Conservation (phyloP, 2,888 invertebrate genomes). For the Leptopilina myrica region DNA sequence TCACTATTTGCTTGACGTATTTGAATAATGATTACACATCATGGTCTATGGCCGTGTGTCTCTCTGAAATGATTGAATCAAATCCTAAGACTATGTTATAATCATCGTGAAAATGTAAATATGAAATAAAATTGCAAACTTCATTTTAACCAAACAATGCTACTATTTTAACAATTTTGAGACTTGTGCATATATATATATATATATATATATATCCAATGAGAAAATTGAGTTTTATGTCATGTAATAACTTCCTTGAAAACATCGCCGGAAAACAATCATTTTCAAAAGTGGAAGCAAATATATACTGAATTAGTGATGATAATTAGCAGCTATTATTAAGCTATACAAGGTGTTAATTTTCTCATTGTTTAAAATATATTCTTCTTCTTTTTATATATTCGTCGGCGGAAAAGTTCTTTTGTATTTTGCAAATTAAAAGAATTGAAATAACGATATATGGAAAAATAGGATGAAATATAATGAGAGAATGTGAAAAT, state of each 20-base stretch:
- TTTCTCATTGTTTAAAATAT: constrained; percentile 6
- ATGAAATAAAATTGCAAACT: constrained; percentile 1
- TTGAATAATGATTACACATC: constrained; percentile 16
- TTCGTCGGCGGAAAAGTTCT: not conserved
- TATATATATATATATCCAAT: not conserved
- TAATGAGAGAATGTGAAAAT: constrained; percentile 12
- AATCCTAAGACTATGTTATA: not conserved
- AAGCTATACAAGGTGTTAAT: constrained; percentile 12
- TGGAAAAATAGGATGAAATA: not conserved
- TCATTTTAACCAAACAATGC: constrained; percentile 3
- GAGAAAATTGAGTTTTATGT: constrained; percentile 25
- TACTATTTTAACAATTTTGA: not conserved
- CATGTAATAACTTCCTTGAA: constrained; percentile 22
- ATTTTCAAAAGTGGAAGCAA: not conserved
- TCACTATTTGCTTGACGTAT: constrained; percentile 1
- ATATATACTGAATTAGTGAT: constrained; percentile 11
- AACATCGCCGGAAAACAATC: not conserved
- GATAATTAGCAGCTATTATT: constrained; percentile 14
- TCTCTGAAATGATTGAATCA: not conserved
- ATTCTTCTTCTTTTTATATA: not conserved
- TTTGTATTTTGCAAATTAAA: constrained; percentile 12
- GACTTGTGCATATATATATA: not conserved
- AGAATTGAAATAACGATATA: constrained; percentile 7
- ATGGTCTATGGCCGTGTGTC: not conserved
- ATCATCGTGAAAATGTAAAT: not conserved